Evolutionary conservation across 1,140 invertebrate genomes (phyloP), one percentile per base, ranked within the genome.

Genomic region (Sarcophaga bullata): DNA sequence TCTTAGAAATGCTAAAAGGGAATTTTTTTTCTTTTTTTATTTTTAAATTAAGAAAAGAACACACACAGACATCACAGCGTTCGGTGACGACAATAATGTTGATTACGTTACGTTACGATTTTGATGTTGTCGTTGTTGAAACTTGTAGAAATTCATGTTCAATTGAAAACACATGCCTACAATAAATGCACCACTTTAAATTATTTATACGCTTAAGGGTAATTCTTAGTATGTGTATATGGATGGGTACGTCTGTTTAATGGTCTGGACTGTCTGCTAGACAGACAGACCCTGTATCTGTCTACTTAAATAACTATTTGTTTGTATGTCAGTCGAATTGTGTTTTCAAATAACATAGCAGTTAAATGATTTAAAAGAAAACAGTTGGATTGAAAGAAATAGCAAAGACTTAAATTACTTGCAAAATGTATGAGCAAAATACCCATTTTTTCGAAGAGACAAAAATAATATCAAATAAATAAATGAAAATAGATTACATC

Each of bases 181-280:
- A 58, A 58, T 58, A 58, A 58, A 58, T 58, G 15, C 54, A 13
- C 54, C 54, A 58, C n/a, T 58, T 58, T 58, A 58, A 58, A 58
- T 58, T 58, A 13, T 58, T 58, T 58, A 58, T 58, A n/a, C 7
- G 54, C 54, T 58, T 58, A 58, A 58, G 54, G 54, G 54, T 58
- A 58, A 58, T 58, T 58, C 13, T 8, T 13, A 58, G 54, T 13
- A 15, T 58, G 13, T 58, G 13, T 58, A n/a, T 58, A n/a, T n/a
- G n/a, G n/a, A n/a, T n/a, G n/a, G n/a, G n/a, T n/a, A 37, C 25
- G 25, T 37, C 54, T 58, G 15, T n/a, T 3, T 1, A n/a, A n/a
- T n/a, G 15, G 13, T 58, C 13, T 7, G 15, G n/a, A n/a, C n/a
- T 58, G 54, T 58, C 25, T 37, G 25, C 25, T 37, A 37, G 25